Evolutionary conservation across 2,888 invertebrate species (phyloP).

Genomic region (Fragum sueziense): DNA sequence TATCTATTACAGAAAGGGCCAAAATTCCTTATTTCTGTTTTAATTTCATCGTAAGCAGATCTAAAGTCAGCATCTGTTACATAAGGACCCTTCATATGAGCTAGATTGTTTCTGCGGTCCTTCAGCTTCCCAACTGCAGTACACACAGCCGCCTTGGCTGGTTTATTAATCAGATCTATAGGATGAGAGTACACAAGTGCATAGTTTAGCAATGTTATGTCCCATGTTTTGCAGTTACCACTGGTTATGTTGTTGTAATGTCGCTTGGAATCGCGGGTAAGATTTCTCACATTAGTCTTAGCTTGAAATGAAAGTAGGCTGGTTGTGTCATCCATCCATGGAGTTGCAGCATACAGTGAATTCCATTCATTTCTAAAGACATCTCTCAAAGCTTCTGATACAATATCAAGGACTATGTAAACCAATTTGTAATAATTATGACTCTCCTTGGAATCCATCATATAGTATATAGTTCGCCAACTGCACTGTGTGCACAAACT

Average conservation of each 20-base stretch:
- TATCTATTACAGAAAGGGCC: background rate
- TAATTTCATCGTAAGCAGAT: background rate
- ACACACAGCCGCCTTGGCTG: background rate
- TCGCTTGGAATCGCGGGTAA: background rate
- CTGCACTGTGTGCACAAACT: too few relatives aligned
- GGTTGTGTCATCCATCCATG: background rate
- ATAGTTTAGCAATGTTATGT: background rate
- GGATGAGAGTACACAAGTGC: background rate
- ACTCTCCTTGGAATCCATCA: slow-evolving; percentile 13
- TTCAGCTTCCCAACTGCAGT: background rate
- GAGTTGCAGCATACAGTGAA: background rate
- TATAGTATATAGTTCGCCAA: too few relatives aligned
- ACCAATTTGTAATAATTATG: slow-evolving; percentile 9
- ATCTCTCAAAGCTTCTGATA: slow-evolving; percentile 1
- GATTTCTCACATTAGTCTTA: background rate
- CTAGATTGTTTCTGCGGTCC: background rate
- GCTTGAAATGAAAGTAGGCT: background rate
- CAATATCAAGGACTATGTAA: slow-evolving; percentile 4
- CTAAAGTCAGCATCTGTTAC: background rate
- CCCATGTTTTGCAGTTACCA: slow-evolving; percentile 8
- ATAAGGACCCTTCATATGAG: background rate
- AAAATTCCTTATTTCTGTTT: background rate
- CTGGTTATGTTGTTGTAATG: background rate
- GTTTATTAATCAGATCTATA: background rate
- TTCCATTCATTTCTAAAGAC: slow-evolving; percentile 14